These are phyloP conservation scores for Alca torda DNA, from an alignment of 2,797 vertebrate species.

Conservation along the genomic window DNA sequence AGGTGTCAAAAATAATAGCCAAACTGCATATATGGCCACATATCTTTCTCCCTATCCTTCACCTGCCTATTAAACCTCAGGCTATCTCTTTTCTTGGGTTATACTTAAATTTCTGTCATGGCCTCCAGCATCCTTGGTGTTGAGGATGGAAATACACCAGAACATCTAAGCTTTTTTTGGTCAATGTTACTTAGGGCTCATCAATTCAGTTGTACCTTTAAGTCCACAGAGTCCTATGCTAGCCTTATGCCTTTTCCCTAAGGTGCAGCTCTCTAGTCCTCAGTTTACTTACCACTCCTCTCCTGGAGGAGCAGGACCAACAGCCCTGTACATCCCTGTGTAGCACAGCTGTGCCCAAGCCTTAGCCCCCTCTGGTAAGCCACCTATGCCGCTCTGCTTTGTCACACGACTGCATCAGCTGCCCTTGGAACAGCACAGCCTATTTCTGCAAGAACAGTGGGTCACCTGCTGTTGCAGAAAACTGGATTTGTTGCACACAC, in stretches of 20 bases:
- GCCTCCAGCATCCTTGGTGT: neutral
- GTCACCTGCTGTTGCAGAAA: neutral
- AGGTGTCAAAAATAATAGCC: neutral
- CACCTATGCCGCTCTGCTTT: neutral
- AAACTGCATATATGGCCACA: neutral
- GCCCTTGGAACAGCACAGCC: neutral
- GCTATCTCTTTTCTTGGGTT: neutral
- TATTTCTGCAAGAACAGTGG: neutral
- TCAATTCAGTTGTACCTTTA: neutral
- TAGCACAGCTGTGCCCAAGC: neutral
- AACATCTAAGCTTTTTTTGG: neutral
- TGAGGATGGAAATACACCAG: neutral
- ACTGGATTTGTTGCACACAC: neutral
- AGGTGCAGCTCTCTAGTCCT: neutral
- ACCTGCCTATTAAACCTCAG: neutral
- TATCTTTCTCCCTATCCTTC: neutral
- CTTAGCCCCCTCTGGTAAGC: neutral
- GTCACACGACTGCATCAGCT: neutral
- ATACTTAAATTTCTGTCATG: neutral
- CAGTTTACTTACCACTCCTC: neutral
- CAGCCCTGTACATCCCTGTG: neutral
- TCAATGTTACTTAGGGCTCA: neutral
- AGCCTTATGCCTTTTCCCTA: neutral
- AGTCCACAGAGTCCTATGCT: neutral
- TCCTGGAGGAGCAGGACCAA: rapidly evolving